Evolutionary conservation across 1,140 invertebrate genomes (phyloP).

Genomic region (Hypsibius dujardini): DNA sequence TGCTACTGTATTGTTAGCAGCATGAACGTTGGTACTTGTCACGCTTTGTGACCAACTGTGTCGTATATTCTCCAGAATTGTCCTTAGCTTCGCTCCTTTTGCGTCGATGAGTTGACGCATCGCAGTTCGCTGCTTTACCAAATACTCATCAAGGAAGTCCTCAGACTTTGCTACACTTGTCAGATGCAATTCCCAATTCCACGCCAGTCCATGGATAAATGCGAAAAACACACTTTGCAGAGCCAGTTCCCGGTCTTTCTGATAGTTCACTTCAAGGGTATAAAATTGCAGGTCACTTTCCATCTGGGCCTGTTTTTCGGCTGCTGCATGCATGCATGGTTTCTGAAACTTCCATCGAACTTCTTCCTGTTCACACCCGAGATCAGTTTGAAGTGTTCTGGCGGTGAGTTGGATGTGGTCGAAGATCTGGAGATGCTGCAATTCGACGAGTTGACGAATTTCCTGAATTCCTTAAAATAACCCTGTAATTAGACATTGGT

Average conservation of each 20-base stretch:
- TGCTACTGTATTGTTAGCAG: neutral
- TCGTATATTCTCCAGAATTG: neutral
- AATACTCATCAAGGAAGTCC: neutral
- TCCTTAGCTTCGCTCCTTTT: neutral
- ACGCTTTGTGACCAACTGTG: neutral
- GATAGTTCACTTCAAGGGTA: neutral
- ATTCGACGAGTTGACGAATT: neutral
- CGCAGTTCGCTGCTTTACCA: neutral
- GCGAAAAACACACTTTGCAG: neutral
- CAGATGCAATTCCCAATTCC: constrained; percentile 5
- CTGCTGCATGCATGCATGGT: neutral
- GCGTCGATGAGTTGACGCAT: neutral
- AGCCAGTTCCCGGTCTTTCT: neutral
- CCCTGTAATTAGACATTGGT: too few relatives aligned
- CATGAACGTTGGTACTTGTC: neutral
- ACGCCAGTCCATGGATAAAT: neutral
- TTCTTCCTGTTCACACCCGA: neutral
- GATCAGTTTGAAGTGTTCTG: neutral
- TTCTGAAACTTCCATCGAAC: neutral
- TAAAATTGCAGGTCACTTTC: constrained; percentile 1
- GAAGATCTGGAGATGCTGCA: neutral
- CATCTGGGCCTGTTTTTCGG: neutral
- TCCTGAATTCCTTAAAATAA: neutral
- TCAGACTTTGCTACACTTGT: neutral
- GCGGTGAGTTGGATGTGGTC: neutral